Conservation (phyloP, 2,888 invertebrate species). For the Platycheirus albimanus region DNA sequence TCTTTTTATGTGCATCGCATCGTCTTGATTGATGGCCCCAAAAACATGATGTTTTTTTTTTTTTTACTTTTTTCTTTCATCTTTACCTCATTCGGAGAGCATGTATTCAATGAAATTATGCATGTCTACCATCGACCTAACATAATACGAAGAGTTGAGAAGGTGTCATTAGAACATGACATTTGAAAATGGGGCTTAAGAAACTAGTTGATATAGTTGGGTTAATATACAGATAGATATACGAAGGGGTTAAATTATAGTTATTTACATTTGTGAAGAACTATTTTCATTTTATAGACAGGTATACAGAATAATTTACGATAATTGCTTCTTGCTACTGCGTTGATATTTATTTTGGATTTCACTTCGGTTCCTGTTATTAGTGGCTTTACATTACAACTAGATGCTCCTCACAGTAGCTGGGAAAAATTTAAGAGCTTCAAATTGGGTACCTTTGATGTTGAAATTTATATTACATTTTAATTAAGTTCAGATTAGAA, state of each 20-base stretch:
- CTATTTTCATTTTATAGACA: neutral
- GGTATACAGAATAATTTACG: too few relatives aligned
- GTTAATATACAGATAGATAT: neutral
- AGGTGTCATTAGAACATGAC: conserved; percentile 9
- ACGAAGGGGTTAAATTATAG: neutral
- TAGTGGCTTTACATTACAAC: too few relatives aligned
- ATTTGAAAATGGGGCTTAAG: neutral
- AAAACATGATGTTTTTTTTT: conserved; percentile 20
- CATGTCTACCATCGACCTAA: neutral
- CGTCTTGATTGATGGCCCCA: conserved; percentile 47
- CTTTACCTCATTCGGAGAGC: conserved; percentile 32
- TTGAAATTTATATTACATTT: too few relatives aligned
- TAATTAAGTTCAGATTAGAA: too few relatives aligned
- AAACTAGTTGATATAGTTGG: conserved; percentile 15
- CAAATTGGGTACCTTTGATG: too few relatives aligned
- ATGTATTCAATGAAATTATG: conserved; percentile 24
- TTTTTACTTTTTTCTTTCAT: conserved; percentile 18
- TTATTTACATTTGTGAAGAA: neutral
- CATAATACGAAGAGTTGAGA: neutral
- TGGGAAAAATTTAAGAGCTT: too few relatives aligned
- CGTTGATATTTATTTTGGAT: neutral
- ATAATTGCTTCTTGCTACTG: neutral
- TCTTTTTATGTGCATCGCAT: conserved; percentile 27
- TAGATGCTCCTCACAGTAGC: too few relatives aligned
- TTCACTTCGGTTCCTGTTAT: too few relatives aligned